These are phyloP conservation scores for Nomia melanderi DNA, from an alignment of 1,140 invertebrate genomes.

Conservation along the genomic window DNA sequence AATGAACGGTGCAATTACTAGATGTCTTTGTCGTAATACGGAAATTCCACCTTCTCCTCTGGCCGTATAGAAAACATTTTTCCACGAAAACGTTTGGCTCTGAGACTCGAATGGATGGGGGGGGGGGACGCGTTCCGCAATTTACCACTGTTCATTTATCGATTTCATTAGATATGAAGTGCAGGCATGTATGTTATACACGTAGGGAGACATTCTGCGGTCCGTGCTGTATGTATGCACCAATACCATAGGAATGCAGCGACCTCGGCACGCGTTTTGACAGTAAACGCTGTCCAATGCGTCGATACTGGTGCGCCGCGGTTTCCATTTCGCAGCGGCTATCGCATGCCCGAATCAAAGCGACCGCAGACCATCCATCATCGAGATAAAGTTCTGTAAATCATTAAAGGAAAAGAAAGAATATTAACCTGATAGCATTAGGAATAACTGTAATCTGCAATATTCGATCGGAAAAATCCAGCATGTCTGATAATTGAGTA, in stretches of 20 bases:
- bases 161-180: slow-evolving; percentile 25
- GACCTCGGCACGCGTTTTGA: slow-evolving; percentile 20
- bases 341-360: slow-evolving; percentile 30
- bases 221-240: neutral
- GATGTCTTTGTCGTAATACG: no score
- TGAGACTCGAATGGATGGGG: no score
- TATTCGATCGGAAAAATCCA: neutral
- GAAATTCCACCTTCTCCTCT: no score
- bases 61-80: no score
- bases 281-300: slow-evolving; percentile 16
- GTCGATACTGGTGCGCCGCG: slow-evolving; percentile 1
- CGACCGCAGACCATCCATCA: slow-evolving; percentile 20
- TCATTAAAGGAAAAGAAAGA: slow-evolving; percentile 1
- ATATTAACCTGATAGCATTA: neutral
- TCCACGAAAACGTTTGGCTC: no score
- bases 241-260: slow-evolving; percentile 26
- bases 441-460: neutral
- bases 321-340: slow-evolving; percentile 34
- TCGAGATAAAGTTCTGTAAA: slow-evolving; percentile 12
- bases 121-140: neutral
- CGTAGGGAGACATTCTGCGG: neutral
- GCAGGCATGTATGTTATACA: neutral
- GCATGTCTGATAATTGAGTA: neutral
- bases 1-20: no score
- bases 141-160: neutral